phyloP scores from a whole-genome alignment of 2,113 vertebrate genomes.

The Myxocyprinus asiaticus region DNA sequence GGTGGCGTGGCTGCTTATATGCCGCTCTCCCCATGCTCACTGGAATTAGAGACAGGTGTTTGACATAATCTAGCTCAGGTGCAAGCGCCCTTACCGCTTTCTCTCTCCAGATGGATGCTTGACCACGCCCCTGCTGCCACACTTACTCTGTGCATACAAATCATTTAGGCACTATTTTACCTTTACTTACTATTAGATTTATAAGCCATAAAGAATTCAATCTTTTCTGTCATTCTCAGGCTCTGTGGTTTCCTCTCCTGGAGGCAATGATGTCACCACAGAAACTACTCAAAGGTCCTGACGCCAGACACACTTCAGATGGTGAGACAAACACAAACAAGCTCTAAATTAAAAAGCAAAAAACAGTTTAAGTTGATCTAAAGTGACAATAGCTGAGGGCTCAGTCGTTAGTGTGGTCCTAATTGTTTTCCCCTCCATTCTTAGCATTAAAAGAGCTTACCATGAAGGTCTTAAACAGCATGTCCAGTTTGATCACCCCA shows the following conservation, averaged over 20 bases:
- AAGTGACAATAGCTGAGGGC: not conserved
- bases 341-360: not conserved
- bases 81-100: too few relatives aligned
- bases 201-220: not conserved
- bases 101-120: too few relatives aligned
- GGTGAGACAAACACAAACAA: constrained; percentile 69
- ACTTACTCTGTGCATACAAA: too few relatives aligned
- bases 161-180: too few relatives aligned
- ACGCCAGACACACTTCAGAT: constrained; percentile 73
- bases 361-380: not conserved
- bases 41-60: too few relatives aligned
- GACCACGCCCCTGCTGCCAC: too few relatives aligned
- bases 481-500: constrained; percentile 92
- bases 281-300: constrained; percentile 77
- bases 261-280: constrained; percentile 95
- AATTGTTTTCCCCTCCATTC: constrained; percentile 15
- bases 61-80: too few relatives aligned
- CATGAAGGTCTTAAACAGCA: constrained; percentile 93
- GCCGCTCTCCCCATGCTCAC: too few relatives aligned
- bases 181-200: not conserved
- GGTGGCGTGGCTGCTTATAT: too few relatives aligned
- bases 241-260: constrained; percentile 92
- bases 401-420: not conserved
- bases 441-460: constrained; percentile 91
- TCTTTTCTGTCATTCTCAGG: constrained; percentile 67